Percentiles rank a stretch among this genome's conserved stretches.
These are phyloP conservation scores for Drosophila robusta DNA, from an alignment of 2,888 invertebrate species.

Conservation along the genomic window DNA sequence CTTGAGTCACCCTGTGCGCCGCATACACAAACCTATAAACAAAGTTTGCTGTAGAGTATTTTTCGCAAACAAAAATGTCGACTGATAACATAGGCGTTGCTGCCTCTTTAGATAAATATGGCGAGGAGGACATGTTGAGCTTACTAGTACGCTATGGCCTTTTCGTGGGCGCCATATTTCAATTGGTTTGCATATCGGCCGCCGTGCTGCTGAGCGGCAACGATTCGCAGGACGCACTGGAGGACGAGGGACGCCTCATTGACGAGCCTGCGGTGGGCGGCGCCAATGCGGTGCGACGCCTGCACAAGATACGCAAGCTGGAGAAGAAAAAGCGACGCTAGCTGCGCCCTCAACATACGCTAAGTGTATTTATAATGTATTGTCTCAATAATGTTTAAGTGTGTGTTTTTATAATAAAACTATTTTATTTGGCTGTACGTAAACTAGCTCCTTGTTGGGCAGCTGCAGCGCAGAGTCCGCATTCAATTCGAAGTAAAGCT, in stretches of 20 bases:
- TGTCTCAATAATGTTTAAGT: constrained; percentile 21
- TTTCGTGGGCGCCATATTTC: constrained; percentile 94
- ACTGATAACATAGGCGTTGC: constrained; percentile 48
- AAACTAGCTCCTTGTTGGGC: constrained; percentile 36
- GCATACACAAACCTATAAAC: constrained; percentile 41
- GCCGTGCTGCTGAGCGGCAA: constrained; percentile 90
- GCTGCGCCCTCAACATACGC: neutral
- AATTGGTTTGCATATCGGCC: constrained; percentile 92
- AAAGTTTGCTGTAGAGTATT: neutral
- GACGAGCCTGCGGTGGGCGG: constrained; percentile 26
- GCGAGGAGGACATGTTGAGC: constrained; percentile 89
- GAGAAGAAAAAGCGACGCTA: constrained; percentile 84
- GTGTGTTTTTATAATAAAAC: constrained; percentile 44
- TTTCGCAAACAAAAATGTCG: constrained; percentile 45
- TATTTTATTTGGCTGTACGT: constrained; percentile 49
- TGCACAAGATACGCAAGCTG: constrained; percentile 83
- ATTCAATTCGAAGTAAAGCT: constrained; percentile 37
- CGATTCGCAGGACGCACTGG: constrained; percentile 56
- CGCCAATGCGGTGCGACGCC: constrained; percentile 67
- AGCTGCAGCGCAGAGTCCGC: constrained; percentile 19
- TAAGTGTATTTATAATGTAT: constrained; percentile 21
- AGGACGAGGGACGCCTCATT: constrained; percentile 36
- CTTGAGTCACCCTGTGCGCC: constrained; percentile 24
- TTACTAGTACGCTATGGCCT: constrained; percentile 92
- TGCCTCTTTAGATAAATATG: constrained; percentile 79